These are phyloP conservation scores for Pipa parva DNA, from an alignment of 2,113 vertebrate genomes.

Conservation along the genomic window DNA sequence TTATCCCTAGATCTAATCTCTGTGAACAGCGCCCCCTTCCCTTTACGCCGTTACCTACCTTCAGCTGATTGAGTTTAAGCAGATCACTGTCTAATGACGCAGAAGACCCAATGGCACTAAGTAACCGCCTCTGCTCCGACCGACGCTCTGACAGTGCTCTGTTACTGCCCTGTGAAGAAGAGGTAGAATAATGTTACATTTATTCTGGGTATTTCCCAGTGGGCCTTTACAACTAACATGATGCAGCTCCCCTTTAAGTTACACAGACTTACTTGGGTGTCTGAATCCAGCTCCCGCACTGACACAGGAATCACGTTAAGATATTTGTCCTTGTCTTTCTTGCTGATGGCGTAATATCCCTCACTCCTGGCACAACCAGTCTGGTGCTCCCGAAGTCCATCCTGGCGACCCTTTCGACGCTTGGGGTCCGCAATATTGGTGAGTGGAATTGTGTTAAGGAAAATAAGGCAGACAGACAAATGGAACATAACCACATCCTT, in stretches of 20 bases:
- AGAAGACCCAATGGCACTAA: constrained; percentile 81
- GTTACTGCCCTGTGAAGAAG: constrained; percentile 68
- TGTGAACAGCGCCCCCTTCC: background rate
- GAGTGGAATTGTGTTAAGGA: constrained; percentile 75
- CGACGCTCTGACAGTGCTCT: constrained; percentile 79
- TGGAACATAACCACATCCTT: background rate
- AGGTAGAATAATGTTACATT: no score
- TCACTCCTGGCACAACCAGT: constrained; percentile 86
- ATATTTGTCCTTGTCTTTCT: constrained; percentile 88
- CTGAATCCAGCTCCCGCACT: constrained; percentile 69
- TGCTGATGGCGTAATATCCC: constrained; percentile 89
- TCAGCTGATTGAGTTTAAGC: constrained; percentile 89
- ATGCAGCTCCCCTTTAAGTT: no score
- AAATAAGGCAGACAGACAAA: constrained; percentile 12
- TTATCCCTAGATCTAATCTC: no score
- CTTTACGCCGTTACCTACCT: constrained; percentile 60
- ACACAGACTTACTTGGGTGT: constrained; percentile 68
- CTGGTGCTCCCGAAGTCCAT: constrained; percentile 75
- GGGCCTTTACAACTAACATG: no score
- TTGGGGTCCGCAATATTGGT: constrained; percentile 83
- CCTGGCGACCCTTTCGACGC: constrained; percentile 71
- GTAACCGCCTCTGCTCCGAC: constrained; percentile 83
- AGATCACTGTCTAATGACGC: constrained; percentile 85
- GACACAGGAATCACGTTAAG: constrained; percentile 80
- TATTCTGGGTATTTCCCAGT: background rate